These are phyloP conservation scores for Lymantria monacha DNA, from an alignment of 2,888 invertebrate genomes.

Conservation along the genomic window DNA sequence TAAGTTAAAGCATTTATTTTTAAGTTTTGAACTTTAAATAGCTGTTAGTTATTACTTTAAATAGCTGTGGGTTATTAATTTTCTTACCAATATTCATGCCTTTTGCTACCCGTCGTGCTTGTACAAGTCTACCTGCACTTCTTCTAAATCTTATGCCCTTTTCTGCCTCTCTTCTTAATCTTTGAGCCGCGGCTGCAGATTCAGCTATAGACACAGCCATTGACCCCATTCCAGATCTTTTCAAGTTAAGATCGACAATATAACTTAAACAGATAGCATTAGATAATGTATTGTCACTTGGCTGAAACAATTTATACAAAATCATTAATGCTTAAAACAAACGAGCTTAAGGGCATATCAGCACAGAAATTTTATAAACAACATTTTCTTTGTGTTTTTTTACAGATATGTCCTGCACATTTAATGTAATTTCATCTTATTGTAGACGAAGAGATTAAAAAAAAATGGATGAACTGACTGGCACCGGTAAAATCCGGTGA, in stretches of 20 bases:
- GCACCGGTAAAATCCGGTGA: too few relatives aligned
- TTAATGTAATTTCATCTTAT: too few relatives aligned
- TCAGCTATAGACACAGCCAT: conserved; percentile 70
- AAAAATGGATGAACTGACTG: too few relatives aligned
- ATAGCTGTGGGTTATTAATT: not conserved
- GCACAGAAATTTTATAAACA: too few relatives aligned
- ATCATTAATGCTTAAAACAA: not conserved
- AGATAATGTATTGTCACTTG: conserved; percentile 61
- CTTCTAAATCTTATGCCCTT: conserved; percentile 70
- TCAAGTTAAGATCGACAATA: conserved; percentile 69
- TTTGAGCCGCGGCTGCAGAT: conserved; percentile 71
- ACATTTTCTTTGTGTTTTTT: too few relatives aligned
- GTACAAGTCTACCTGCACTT: conserved; percentile 72
- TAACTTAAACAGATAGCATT: conserved; percentile 75
- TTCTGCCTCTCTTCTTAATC: conserved; percentile 69
- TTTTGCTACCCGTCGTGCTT: conserved; percentile 70
- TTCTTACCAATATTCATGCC: conserved; percentile 73
- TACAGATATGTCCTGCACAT: too few relatives aligned
- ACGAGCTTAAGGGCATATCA: too few relatives aligned
- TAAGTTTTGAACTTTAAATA: not conserved
- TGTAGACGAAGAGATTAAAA: too few relatives aligned
- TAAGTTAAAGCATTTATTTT: not conserved
- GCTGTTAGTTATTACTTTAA: too few relatives aligned
- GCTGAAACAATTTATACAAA: conserved; percentile 40
- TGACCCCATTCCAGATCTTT: conserved; percentile 73